Evolutionary conservation across 1,140 invertebrate species (phyloP).

Genomic region (Portunus trituberculatus): DNA sequence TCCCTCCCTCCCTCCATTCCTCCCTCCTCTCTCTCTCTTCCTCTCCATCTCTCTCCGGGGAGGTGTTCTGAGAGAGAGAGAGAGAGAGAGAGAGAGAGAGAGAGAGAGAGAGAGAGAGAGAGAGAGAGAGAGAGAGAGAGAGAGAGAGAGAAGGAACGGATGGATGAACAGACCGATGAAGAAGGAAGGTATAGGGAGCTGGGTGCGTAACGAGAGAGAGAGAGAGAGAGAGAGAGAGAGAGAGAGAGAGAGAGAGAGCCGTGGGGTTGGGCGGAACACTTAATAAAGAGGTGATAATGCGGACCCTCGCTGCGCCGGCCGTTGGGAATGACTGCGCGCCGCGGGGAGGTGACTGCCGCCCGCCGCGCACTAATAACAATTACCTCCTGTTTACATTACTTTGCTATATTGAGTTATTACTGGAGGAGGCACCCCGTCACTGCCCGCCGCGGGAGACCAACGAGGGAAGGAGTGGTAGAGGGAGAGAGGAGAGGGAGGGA

Average conservation of each 20-base stretch:
- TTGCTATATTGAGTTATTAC: conserved; percentile 71
- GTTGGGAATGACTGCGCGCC: conserved; percentile 41
- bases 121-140: no score
- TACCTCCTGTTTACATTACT: conserved; percentile 73
- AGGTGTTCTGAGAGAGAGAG: not conserved
- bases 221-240: not conserved
- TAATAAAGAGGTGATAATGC: conserved; percentile 70
- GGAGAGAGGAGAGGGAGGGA: not conserved
- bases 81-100: not conserved
- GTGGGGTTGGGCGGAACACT: conserved; percentile 51
- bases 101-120: not conserved
- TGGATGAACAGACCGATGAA: not conserved
- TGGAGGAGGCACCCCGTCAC: conserved; percentile 57
- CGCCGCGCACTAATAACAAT: conserved; percentile 69
- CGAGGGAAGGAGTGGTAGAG: not conserved
- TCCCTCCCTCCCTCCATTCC: not conserved
- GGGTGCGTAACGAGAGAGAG: not conserved
- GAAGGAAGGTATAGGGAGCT: not conserved
- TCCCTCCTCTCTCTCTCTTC: not conserved
- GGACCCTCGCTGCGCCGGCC: conserved; percentile 28
- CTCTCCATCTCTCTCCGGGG: not conserved
- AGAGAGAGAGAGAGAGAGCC: not conserved
- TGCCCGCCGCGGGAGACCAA: conserved; percentile 40
- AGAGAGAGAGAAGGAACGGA: not conserved
- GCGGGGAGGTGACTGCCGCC: conserved; percentile 51